Base-by-base conservation (phyloP, 2,797 vertebrate species). In the Coendou prehensilis region DNA sequence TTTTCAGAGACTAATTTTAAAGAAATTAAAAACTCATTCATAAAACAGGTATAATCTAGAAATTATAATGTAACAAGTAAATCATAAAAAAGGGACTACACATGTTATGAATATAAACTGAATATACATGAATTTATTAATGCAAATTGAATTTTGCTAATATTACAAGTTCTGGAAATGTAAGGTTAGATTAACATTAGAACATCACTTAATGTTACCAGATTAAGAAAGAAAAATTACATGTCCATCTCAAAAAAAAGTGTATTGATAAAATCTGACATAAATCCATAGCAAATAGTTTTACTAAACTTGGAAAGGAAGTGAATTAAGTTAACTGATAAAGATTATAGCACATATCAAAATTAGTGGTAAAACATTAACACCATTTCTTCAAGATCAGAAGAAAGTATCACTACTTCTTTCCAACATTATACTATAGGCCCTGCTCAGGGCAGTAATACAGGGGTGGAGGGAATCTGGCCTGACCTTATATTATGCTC, bases 301-400 rank as follows among this genome's bases (percentile, higher is more conserved):
- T 54, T 71, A 33, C 11, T 47, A 71, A 89, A 61, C 15, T 30
- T 87, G 63, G 37, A 85, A 91, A 80, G 2, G 33, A 82, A 41
- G 9, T 67, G 45, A 82, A 45, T 76, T 75, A 83, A 67, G 7
- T 33, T 45, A 67, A 84, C 20, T 79, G n/a, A 79, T 52, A 61
- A 67, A 59, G 26, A 80, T 54, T 45, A 71, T 13, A 71, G 63
- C 3, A 95, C 59, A 73, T 50, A 54, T 75, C 63, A 88, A 91
- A 95, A 88, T 83, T 33, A 52, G 91, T 30, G 3, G n/a, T n/a
- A 61, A 71, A 78, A 91, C 28, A 91, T 50, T 64, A 33, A 85
- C 84, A 47, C 23, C n/a, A 45, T 67, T 84, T n/a, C 41, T 57
- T 54, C 41, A 11, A 45, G 52, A 45, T 22, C 52, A 28, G 52